These are phyloP conservation scores for Helicoverpa zea DNA, from an alignment of 1,140 invertebrate genomes.

Conservation along the genomic window DNA sequence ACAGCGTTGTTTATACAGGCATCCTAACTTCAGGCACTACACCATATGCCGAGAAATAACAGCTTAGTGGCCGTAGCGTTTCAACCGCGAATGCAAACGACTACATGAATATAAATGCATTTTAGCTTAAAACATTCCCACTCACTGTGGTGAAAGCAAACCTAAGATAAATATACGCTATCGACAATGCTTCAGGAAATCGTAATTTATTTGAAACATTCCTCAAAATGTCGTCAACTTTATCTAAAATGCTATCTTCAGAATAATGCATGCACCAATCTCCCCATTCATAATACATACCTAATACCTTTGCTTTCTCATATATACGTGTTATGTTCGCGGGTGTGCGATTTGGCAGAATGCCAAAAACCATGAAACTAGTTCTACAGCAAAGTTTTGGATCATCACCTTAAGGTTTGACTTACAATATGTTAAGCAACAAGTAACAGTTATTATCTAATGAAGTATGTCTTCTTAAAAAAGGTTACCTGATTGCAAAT, in stretches of 20 bases:
- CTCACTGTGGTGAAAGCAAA: slow-evolving; percentile 48
- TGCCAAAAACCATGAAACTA: background rate
- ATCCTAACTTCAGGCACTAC: slow-evolving; percentile 37
- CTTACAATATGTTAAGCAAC: too few relatives aligned
- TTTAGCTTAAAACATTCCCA: slow-evolving; percentile 47
- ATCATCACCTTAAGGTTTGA: background rate
- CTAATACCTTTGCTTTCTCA: background rate
- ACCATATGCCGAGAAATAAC: slow-evolving; percentile 46
- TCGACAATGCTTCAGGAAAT: slow-evolving; percentile 10
- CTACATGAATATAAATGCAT: slow-evolving; percentile 53
- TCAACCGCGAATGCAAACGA: slow-evolving; percentile 51
- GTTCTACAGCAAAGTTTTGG: background rate
- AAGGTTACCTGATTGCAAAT: slow-evolving; percentile 58
- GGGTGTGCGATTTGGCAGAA: background rate
- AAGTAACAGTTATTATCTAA: background rate
- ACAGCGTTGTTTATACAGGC: slow-evolving; percentile 35
- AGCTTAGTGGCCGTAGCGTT: slow-evolving; percentile 43
- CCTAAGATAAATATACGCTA: slow-evolving; percentile 19
- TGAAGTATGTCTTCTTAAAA: background rate
- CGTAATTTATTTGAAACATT: slow-evolving; percentile 1
- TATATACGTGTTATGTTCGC: background rate
- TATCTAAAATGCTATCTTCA: background rate
- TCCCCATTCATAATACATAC: background rate
- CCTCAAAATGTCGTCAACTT: background rate
- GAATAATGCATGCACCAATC: background rate